These are phyloP conservation scores for Scaptomyza reducta DNA, from an alignment of 2,888 invertebrate genomes.

Conservation along the genomic window DNA sequence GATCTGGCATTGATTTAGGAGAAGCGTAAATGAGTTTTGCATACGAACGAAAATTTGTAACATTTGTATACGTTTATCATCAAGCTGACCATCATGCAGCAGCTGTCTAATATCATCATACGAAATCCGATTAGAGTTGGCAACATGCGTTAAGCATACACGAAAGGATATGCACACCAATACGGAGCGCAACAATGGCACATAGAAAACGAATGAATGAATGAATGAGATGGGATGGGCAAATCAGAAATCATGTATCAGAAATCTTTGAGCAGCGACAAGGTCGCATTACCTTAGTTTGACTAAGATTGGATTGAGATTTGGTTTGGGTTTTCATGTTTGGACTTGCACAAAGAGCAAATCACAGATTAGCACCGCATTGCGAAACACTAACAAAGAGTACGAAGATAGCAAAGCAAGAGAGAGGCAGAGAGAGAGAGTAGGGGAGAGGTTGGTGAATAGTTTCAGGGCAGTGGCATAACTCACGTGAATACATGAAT, in stretches of 20 bases:
- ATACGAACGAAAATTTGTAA: neutral
- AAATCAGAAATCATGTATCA: neutral
- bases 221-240: neutral
- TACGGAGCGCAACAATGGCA: slow-evolving; percentile 20
- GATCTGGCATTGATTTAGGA: slow-evolving; percentile 7
- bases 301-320: slow-evolving; percentile 13
- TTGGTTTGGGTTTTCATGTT: slow-evolving; percentile 5
- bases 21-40: neutral
- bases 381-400: slow-evolving; percentile 20
- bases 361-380: slow-evolving; percentile 57
- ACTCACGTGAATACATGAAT: slow-evolving; percentile 63
- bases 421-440: slow-evolving; percentile 3
- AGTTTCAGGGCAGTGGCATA: slow-evolving; percentile 43
- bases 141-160: neutral
- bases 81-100: neutral
- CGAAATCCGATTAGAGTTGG: slow-evolving; percentile 3
- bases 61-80: neutral
- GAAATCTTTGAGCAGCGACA: slow-evolving; percentile 19
- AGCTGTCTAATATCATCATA: neutral
- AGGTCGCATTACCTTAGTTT: slow-evolving; percentile 34
- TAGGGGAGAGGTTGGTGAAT: neutral
- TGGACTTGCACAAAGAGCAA: slow-evolving; percentile 48
- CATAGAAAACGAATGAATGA: neutral
- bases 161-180: too few relatives aligned
- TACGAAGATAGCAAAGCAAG: neutral